These are phyloP conservation scores for Oostethus manadensis DNA, from an alignment of 2,113 vertebrate genomes.

Conservation along the genomic window DNA sequence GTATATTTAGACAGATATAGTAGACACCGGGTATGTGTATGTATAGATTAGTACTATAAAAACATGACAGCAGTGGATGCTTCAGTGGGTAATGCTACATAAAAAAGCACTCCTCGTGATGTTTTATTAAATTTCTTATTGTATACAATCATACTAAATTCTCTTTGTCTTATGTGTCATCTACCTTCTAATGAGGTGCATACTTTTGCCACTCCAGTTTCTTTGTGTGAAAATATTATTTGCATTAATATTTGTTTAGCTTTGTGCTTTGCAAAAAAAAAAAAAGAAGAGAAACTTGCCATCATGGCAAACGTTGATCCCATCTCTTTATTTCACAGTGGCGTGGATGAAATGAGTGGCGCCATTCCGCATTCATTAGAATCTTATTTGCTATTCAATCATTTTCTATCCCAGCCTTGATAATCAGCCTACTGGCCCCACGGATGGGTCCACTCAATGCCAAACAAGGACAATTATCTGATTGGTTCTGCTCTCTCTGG, in stretches of 20 bases:
- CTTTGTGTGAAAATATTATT: constrained; percentile 52
- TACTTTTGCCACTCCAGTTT: constrained; percentile 31
- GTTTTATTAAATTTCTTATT: not conserved
- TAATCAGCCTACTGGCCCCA: constrained; percentile 64
- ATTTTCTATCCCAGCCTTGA: constrained; percentile 59
- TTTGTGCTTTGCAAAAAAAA: constrained; percentile 33
- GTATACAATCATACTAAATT: not conserved
- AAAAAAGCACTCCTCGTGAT: too few species aligned
- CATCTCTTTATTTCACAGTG: constrained; percentile 62
- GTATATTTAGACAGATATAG: too few species aligned
- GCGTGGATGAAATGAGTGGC: constrained; percentile 56
- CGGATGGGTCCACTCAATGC: constrained; percentile 68
- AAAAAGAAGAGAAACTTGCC: constrained; percentile 49
- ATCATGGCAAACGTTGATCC: constrained; percentile 60
- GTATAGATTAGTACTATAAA: too few species aligned
- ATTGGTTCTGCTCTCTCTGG: constrained; percentile 67
- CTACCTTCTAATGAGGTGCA: constrained; percentile 12
- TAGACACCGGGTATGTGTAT: too few species aligned
- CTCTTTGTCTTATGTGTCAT: constrained; percentile 6
- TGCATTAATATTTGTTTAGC: constrained; percentile 55
- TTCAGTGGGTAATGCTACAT: too few species aligned
- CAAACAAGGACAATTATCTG: constrained; percentile 76
- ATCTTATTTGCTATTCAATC: constrained; percentile 68
- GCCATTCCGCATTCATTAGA: constrained; percentile 70
- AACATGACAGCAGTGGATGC: too few species aligned